Evolutionary conservation across 2,797 vertebrate species (phyloP).

Genomic region (Chelonia mydas): DNA sequence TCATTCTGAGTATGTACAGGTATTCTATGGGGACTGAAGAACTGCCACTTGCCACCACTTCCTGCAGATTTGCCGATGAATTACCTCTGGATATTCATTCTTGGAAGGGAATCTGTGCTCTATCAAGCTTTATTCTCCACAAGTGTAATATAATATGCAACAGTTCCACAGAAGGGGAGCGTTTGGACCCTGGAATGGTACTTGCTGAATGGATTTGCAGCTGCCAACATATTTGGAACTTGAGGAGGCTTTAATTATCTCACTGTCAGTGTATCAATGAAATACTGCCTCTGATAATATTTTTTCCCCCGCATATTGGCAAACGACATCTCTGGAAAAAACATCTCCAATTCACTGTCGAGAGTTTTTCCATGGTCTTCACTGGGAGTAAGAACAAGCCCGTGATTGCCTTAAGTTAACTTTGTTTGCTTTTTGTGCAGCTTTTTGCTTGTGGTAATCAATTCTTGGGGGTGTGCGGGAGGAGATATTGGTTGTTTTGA

Average conservation of each 20-base stretch:
- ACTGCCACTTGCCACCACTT: slow-evolving; percentile 59
- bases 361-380: neutral
- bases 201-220: neutral
- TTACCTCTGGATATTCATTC: neutral
- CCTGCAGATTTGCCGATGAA: neutral
- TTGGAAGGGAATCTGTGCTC: neutral
- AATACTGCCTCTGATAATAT: neutral
- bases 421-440: neutral
- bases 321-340: slow-evolving; percentile 25
- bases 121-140: slow-evolving; percentile 35
- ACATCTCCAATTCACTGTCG: slow-evolving; percentile 28
- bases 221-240: slow-evolving; percentile 5
- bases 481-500: neutral
- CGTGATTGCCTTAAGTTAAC: neutral
- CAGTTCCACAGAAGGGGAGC: neutral
- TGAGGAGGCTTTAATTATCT: slow-evolving; percentile 55
- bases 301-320: slow-evolving; percentile 15
- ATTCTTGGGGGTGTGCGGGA: neutral
- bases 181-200: neutral
- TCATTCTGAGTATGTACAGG: slow-evolving; percentile 54
- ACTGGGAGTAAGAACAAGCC: neutral
- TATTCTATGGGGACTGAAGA: slow-evolving; percentile 60
- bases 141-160: slow-evolving; percentile 9
- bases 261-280: neutral
- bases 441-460: neutral